Evolutionary conservation across 30 jellyfish, hydroid and myxozoan species (phyloP).

Genomic region (Turritopsis dohrnii): DNA sequence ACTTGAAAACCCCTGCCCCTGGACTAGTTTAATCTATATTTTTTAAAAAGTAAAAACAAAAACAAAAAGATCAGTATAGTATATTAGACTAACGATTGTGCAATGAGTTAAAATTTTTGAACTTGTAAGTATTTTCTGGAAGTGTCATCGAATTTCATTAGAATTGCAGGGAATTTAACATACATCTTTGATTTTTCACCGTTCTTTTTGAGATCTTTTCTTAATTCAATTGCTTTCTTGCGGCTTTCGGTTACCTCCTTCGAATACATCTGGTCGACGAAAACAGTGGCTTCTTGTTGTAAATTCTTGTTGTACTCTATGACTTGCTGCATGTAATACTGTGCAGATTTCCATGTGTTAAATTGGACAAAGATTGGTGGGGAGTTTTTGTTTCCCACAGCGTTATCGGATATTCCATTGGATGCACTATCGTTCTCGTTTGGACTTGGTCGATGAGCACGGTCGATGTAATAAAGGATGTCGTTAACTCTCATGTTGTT

Average conservation of each 20-base stretch:
- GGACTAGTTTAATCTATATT: too few relatives aligned
- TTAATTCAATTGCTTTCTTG: not conserved
- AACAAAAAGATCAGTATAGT: too few relatives aligned
- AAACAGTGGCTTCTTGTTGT: not conserved
- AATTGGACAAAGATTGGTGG: constrained; percentile 1
- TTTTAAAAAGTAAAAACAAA: too few relatives aligned
- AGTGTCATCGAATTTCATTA: not conserved
- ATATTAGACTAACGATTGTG: too few relatives aligned
- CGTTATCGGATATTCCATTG: not conserved
- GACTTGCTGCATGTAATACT: not conserved
- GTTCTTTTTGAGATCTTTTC: not conserved
- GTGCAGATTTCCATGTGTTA: constrained; percentile 18
- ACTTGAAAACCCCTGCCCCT: too few relatives aligned
- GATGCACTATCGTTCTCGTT: not conserved
- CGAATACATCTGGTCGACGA: constrained; percentile 5
- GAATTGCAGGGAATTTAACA: not conserved
- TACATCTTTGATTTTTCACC: not conserved
- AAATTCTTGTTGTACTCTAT: not conserved
- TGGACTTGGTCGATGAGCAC: not conserved
- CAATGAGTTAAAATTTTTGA: not conserved
- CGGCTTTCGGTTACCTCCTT: not conserved
- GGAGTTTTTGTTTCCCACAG: not conserved
- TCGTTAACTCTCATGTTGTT: not conserved
- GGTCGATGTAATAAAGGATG: not conserved
- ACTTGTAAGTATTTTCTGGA: not conserved